phyloP scores from a whole-genome alignment of 2,113 vertebrate species.

The Salvator merianae region DNA sequence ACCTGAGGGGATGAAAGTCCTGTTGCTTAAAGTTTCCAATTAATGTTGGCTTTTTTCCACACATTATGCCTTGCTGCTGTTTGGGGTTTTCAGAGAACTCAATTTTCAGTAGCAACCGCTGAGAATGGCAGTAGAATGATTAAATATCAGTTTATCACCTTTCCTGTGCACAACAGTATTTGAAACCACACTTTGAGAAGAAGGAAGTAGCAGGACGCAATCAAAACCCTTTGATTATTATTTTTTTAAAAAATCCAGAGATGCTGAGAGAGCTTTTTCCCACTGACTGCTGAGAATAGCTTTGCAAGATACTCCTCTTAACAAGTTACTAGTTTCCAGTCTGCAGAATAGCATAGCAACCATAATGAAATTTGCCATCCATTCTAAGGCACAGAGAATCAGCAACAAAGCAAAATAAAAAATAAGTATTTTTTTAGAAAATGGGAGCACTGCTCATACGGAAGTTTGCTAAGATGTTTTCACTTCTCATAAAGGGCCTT shows the following conservation, averaged over 20 bases:
- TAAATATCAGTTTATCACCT: background rate
- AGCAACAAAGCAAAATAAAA: background rate
- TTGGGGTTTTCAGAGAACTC: background rate
- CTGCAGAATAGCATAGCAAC: background rate
- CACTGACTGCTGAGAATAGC: background rate
- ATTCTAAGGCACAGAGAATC: background rate
- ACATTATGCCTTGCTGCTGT: background rate
- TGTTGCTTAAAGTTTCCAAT: conserved; percentile 19
- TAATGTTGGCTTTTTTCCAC: background rate
- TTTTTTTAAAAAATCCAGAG: background rate
- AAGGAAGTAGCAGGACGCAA: background rate
- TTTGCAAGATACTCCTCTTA: background rate
- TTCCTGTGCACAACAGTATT: background rate
- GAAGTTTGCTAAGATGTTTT: background rate
- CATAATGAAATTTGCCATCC: background rate
- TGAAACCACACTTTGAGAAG: background rate
- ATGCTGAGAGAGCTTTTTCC: background rate
- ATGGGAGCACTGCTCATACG: background rate
- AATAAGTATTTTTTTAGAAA: conserved; percentile 2
- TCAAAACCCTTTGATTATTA: background rate
- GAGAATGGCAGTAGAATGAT: background rate
- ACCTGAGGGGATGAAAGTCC: conserved; percentile 13
- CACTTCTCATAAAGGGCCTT: too few species aligned
- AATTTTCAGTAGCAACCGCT: background rate
- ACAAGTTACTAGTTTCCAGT: background rate